Percentiles rank a stretch among this genome's conserved stretches.
Conservation (phyloP, 53 echinoderm and acorn worm genomes). For the Paracentrotus lividus region DNA sequence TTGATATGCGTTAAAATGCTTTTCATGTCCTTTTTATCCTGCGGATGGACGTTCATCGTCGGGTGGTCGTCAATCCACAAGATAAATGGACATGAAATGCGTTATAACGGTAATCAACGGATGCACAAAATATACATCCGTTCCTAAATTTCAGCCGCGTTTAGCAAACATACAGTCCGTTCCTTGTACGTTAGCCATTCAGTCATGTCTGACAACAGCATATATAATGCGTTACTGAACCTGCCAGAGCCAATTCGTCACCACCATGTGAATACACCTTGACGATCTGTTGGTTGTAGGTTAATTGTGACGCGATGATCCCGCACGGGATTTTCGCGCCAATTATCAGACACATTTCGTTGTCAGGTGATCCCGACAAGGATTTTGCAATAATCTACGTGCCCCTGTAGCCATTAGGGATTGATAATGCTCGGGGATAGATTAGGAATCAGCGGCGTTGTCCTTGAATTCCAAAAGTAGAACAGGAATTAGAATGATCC, state of each 20-base stretch:
- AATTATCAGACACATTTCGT: background rate
- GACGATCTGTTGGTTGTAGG: background rate
- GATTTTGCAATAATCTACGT: background rate
- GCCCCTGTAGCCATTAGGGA: background rate
- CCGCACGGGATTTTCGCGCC: conserved; percentile 1
- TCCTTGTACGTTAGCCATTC: too few relatives aligned
- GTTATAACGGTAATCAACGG: too few relatives aligned
- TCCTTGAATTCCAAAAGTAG: background rate
- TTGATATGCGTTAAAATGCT: too few relatives aligned
- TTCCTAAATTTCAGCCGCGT: too few relatives aligned
- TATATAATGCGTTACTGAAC: too few relatives aligned
- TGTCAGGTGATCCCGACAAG: background rate
- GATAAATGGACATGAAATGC: too few relatives aligned
- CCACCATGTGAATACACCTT: background rate
- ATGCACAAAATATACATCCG: too few relatives aligned
- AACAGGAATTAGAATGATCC: background rate
- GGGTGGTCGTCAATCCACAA: too few relatives aligned
- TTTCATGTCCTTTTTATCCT: too few relatives aligned
- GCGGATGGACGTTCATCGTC: too few relatives aligned
- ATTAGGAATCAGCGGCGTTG: background rate
- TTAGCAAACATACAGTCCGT: too few relatives aligned
- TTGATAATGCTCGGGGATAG: background rate
- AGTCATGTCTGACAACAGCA: too few relatives aligned
- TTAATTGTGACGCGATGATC: conserved; percentile 40
- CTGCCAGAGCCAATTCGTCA: background rate